Evolutionary conservation across 1,140 invertebrate genomes (phyloP), one percentile per base, ranked within the genome.

Genomic region (Pentalonia nigronervosa): DNA sequence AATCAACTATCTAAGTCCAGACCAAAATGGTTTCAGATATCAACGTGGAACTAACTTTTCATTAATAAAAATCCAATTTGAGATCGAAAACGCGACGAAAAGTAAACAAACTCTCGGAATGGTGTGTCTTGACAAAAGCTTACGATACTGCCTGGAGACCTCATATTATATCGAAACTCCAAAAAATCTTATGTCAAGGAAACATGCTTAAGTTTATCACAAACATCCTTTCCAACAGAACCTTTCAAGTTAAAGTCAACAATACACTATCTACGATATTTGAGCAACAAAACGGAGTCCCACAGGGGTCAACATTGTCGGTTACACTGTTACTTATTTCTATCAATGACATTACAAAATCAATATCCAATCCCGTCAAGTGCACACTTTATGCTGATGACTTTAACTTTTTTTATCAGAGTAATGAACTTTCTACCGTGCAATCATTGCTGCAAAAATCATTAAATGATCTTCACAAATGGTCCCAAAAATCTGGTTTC

Each of bases 251-350:
- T 11, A 48, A 48, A 48, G 48, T 48, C 11, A 48, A 48, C 50
- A 53, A 53, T 53, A 7, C 1, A 2, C 50, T 53, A 1, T 53
- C 50, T 53, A 1, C 1, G 50, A 48, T 14, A 14, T 48, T 48
- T 48, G 7, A 48, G 7, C 93, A 90, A 83, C 89, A 94, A 86
- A 94, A 94, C 50, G 93, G 89, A 48, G 76, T 94, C 14, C 93
- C 93, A 2, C 93, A 91, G 81, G 86, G 93, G 7, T 53, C 60
- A 25, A 41, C 23, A 11, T 36, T 87, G 20, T 50, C 17, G 50
- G 50, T 50, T 50, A 50, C 50, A 8, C 50, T 50, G 20, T 50
- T 50, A 20, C 50, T 21, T 8, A 50, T 50, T 20, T 50, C 50
- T 50, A 50, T 50, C 21, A 50, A 50, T 8, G 50, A 50, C 20